A percentile compares a stretch with the other conserved stretches of the same genome.
Conservation (phyloP, 2,888 invertebrate species). For the Rhamnusium bicolor region DNA sequence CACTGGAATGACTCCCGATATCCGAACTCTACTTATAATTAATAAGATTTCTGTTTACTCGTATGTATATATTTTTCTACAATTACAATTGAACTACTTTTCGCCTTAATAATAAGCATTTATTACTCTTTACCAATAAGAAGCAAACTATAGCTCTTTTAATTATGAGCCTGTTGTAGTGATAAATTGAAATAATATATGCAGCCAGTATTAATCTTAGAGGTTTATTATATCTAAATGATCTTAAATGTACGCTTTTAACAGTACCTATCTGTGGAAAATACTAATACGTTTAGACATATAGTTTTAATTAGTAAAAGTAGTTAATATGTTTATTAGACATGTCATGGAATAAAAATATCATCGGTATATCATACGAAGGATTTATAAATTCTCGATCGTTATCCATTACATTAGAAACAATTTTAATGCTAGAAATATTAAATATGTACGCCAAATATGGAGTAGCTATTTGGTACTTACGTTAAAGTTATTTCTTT, state of each 20-base stretch:
- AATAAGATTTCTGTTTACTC: no score
- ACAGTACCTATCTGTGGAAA: not conserved
- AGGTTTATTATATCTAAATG: no score
- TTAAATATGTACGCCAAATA: slow-evolving; percentile 4
- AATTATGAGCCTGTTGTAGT: no score
- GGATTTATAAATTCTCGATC: not conserved
- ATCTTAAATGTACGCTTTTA: not conserved
- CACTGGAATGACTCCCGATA: no score
- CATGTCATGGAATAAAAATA: not conserved
- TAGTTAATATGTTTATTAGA: not conserved
- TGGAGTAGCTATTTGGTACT: not conserved
- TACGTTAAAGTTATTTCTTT: not conserved
- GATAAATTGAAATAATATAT: not conserved
- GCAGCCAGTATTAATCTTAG: not conserved
- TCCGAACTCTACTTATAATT: no score
- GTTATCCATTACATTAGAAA: slow-evolving; percentile 9
- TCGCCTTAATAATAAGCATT: no score
- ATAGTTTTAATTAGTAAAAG: not conserved
- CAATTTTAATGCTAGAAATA: slow-evolving; percentile 15
- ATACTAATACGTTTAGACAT: not conserved
- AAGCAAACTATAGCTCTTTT: no score
- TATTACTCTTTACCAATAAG: no score
- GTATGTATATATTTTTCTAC: no score
- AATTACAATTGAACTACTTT: no score
- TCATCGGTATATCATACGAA: not conserved